These are phyloP conservation scores for Tetragonula carbonaria DNA, from an alignment of 2,888 invertebrate genomes.

Conservation along the genomic window DNA sequence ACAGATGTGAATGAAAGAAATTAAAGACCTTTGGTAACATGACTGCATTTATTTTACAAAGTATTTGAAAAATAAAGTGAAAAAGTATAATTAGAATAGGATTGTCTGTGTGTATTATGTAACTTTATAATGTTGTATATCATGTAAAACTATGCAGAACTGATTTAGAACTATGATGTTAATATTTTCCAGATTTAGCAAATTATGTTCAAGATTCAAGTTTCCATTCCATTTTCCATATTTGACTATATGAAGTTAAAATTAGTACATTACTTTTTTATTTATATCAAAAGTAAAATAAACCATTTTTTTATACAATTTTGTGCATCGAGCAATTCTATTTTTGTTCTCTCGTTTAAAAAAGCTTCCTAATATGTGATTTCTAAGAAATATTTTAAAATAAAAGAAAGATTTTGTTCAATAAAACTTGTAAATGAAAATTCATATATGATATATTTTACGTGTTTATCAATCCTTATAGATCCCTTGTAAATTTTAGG, in stretches of 20 bases:
- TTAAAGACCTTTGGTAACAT: slow-evolving; percentile 4
- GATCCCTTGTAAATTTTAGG: slow-evolving; percentile 13
- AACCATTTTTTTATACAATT: slow-evolving; percentile 68
- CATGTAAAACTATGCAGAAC: slow-evolving; percentile 52
- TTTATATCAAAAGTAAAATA: slow-evolving; percentile 63
- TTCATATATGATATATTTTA: slow-evolving; percentile 11
- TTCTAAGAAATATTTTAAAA: slow-evolving; percentile 8
- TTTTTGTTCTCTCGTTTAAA: slow-evolving; percentile 1
- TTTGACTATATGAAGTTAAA: slow-evolving; percentile 45
- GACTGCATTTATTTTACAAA: slow-evolving; percentile 48
- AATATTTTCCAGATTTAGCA: slow-evolving; percentile 48
- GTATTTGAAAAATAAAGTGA: slow-evolving; percentile 40
- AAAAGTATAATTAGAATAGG: slow-evolving; percentile 55
- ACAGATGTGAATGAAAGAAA: slow-evolving; percentile 23
- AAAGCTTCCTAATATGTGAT: slow-evolving; percentile 8
- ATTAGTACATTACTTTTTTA: slow-evolving; percentile 44
- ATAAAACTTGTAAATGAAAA: slow-evolving; percentile 39
- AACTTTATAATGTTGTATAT: slow-evolving; percentile 59
- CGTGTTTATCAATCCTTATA: neutral
- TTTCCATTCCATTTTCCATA: slow-evolving; percentile 67
- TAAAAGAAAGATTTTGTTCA: slow-evolving; percentile 34
- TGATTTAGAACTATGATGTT: slow-evolving; percentile 54
- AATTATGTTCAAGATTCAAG: slow-evolving; percentile 43
- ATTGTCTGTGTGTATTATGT: slow-evolving; percentile 56
- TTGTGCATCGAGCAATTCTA: slow-evolving; percentile 2